phyloP scores from a whole-genome alignment of 2,113 vertebrate species.

The pig (Sus scrofa) region DNA sequence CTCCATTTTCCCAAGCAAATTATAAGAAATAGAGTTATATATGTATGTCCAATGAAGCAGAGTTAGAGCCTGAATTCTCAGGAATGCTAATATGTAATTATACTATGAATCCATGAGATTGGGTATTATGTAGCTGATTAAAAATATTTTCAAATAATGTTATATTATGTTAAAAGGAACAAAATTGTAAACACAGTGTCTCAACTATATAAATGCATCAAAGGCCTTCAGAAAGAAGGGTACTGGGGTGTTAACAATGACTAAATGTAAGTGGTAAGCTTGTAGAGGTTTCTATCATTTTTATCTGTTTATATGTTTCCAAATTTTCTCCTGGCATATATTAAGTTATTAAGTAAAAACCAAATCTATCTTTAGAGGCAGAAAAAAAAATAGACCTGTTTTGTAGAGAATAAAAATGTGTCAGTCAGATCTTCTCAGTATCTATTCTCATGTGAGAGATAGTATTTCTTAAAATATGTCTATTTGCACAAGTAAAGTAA shows the following conservation, averaged over 20 bases:
- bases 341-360: background rate
- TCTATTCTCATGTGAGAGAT: background rate
- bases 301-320: background rate
- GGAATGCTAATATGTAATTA: background rate
- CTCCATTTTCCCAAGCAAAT: background rate
- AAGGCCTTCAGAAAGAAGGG: background rate
- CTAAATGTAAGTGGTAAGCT: background rate
- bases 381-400: background rate
- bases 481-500: background rate
- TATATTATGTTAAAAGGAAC: background rate
- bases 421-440: background rate
- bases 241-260: background rate
- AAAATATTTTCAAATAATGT: constrained; percentile 27
- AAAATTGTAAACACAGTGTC: background rate
- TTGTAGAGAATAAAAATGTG: background rate
- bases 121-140: background rate
- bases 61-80: background rate
- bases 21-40: background rate
- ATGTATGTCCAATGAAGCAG: background rate
- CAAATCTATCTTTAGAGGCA: background rate
- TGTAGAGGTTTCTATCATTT: background rate
- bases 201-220: background rate
- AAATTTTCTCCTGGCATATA: background rate
- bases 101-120: background rate
- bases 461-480: background rate